Conservation (phyloP, 1,140 invertebrate genomes). For the Neodiprion lecontei region DNA sequence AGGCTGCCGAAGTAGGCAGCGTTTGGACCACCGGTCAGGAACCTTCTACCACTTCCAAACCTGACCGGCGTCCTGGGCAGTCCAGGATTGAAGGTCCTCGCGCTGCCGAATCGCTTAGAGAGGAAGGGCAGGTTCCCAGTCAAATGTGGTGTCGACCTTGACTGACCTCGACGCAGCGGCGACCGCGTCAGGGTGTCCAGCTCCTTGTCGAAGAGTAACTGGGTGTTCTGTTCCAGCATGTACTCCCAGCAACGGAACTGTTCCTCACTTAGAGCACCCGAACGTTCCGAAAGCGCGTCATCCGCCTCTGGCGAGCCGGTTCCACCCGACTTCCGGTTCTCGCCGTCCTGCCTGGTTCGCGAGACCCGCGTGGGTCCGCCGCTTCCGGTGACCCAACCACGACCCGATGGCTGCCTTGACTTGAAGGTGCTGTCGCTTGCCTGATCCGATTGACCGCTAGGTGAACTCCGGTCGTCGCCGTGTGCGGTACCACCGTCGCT, state of each 20-base stretch:
- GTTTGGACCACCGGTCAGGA: slow-evolving; percentile 75
- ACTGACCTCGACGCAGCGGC: slow-evolving; percentile 56
- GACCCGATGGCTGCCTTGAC: slow-evolving; percentile 53
- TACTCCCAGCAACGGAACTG: slow-evolving; percentile 93
- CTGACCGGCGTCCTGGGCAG: slow-evolving; percentile 52
- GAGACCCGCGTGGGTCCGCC: slow-evolving; percentile 37
- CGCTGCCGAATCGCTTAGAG: slow-evolving; percentile 80
- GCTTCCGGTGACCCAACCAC: slow-evolving; percentile 49
- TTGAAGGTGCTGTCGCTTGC: slow-evolving; percentile 66
- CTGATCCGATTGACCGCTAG: slow-evolving; percentile 83
- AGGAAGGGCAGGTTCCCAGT: slow-evolving; percentile 63
- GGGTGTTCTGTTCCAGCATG: slow-evolving; percentile 90
- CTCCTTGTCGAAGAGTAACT: slow-evolving; percentile 86
- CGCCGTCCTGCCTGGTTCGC: slow-evolving; percentile 43
- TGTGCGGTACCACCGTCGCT: slow-evolving; percentile 47
- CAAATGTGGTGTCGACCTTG: slow-evolving; percentile 56
- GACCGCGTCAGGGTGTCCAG: slow-evolving; percentile 77
- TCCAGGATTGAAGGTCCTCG: slow-evolving; percentile 73
- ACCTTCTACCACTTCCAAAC: slow-evolving; percentile 59
- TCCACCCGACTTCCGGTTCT: slow-evolving; percentile 40
- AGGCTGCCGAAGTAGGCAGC: slow-evolving; percentile 86
- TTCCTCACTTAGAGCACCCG: slow-evolving; percentile 75
- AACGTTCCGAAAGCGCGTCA: slow-evolving; percentile 63
- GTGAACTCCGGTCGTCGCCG: slow-evolving; percentile 73
- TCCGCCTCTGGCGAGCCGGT: slow-evolving; percentile 55